Conservation (phyloP, 1,140 invertebrate genomes). For the Neuroterus valhalla region DNA sequence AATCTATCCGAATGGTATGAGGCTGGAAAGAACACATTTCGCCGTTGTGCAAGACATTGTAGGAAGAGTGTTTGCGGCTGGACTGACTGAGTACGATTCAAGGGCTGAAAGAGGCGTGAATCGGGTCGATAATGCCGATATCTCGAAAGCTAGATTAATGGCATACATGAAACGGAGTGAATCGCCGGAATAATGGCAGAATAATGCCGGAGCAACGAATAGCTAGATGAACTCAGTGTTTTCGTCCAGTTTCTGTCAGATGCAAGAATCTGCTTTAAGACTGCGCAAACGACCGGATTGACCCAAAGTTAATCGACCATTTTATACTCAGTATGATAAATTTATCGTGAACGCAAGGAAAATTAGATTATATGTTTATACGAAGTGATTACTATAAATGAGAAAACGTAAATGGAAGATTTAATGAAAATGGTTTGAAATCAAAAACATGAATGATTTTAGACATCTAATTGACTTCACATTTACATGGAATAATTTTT, state of each 20-base stretch:
- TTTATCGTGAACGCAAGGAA: neutral
- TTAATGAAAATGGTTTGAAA: no score
- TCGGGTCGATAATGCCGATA: neutral
- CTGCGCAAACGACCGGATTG: neutral
- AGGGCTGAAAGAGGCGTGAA: no score
- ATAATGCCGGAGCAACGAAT: neutral
- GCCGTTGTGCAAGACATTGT: no score
- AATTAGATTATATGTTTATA: no score
- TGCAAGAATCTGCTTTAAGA: constrained; percentile 1
- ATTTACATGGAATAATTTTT: no score
- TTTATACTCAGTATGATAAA: neutral
- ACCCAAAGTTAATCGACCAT: constrained; percentile 1
- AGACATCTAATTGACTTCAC: no score
- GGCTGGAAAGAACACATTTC: neutral
- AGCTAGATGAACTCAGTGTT: neutral
- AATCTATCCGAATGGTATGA: neutral
- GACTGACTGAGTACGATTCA: no score
- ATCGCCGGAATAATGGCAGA: neutral
- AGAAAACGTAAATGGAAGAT: no score
- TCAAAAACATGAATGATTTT: no score
- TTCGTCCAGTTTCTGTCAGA: neutral
- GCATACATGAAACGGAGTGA: neutral
- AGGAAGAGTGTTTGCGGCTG: no score
- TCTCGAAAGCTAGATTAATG: neutral
- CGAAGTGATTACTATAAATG: no score